Conservation (phyloP, 1,140 invertebrate genomes). For the Nephotettix cincticeps region DNA sequence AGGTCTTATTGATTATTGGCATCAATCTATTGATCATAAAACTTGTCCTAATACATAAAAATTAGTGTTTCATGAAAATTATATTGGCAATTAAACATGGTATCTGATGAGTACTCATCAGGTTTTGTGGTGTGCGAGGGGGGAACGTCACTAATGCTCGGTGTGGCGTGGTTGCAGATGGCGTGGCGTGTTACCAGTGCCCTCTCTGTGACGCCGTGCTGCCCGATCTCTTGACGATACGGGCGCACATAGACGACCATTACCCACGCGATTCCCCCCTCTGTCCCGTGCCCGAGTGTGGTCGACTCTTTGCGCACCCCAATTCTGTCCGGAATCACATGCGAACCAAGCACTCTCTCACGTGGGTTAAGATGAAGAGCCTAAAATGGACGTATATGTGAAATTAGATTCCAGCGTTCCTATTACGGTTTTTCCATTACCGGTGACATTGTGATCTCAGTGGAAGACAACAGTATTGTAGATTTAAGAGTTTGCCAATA, state of each 20-base stretch:
- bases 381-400: conserved; percentile 63
- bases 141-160: conserved; percentile 12
- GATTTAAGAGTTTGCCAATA: not conserved
- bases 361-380: conserved; percentile 79
- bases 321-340: conserved; percentile 83
- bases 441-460: not conserved
- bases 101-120: too few species aligned
- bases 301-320: conserved; percentile 72
- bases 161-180: conserved; percentile 49
- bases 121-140: too few species aligned
- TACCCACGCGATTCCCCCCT: conserved; percentile 78
- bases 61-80: too few species aligned
- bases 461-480: not conserved
- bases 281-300: conserved; percentile 71
- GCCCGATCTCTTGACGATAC: conserved; percentile 61
- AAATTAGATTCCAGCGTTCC: not conserved
- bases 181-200: conserved; percentile 51
- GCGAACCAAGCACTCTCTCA: conserved; percentile 72
- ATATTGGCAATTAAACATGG: too few species aligned
- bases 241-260: conserved; percentile 73
- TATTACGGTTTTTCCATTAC: too few species aligned
- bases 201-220: conserved; percentile 67
- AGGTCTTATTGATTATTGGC: too few species aligned
- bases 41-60: too few species aligned
- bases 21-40: too few species aligned